phyloP scores from a whole-genome alignment of 2,113 vertebrate genomes.

The Saccopteryx bilineata region DNA sequence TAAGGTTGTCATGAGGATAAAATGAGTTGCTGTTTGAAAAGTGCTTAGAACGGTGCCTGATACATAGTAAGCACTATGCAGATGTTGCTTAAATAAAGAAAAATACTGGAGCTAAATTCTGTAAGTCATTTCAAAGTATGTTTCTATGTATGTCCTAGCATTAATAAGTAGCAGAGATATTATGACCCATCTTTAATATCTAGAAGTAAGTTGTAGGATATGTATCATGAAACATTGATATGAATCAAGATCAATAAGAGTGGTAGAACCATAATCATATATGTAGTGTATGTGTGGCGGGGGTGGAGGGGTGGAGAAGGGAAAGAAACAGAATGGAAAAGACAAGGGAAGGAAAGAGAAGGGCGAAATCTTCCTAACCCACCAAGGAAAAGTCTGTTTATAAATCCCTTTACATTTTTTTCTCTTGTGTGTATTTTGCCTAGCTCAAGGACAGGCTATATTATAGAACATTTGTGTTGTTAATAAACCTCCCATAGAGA shows the following conservation, averaged over 20 bases:
- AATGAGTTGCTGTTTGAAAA: slow-evolving; percentile 27
- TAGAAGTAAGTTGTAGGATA: slow-evolving; percentile 50
- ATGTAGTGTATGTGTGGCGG: not conserved
- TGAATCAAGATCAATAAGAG: not conserved
- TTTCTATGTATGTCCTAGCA: slow-evolving; percentile 25
- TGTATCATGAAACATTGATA: not conserved
- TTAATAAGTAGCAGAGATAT: slow-evolving; percentile 43
- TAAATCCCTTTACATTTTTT: not conserved
- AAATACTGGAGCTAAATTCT: slow-evolving; percentile 29
- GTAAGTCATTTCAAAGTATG: not conserved
- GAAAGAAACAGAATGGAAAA: not conserved
- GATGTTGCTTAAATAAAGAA: slow-evolving; percentile 47
- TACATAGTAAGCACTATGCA: not conserved
- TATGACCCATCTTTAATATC: slow-evolving; percentile 32
- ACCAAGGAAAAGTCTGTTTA: slow-evolving; percentile 18
- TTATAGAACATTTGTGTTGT: slow-evolving; percentile 29
- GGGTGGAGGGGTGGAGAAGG: fast-evolving
- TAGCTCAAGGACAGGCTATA: slow-evolving; percentile 49
- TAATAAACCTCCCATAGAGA: slow-evolving; percentile 72
- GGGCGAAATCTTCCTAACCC: slow-evolving; percentile 13
- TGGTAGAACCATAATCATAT: slow-evolving; percentile 10
- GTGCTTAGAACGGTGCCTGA: slow-evolving; percentile 1
- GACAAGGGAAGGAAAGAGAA: not conserved
- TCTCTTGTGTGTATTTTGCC: not conserved
- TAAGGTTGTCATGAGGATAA: not conserved